phyloP scores from a whole-genome alignment of 2,113 vertebrate genomes.

The Lepidothrix coronata region DNA sequence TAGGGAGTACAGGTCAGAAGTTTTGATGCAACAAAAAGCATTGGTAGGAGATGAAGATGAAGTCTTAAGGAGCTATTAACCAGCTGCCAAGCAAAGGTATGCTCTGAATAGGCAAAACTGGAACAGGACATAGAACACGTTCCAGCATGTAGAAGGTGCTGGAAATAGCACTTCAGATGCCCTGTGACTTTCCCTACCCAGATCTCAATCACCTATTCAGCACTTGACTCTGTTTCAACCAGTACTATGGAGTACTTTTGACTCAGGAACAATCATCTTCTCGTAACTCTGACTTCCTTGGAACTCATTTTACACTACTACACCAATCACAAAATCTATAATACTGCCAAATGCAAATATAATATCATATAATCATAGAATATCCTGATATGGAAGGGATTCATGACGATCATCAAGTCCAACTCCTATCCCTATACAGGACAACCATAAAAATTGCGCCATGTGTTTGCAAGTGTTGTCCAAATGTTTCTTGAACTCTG shows the following conservation, averaged over 20 bases:
- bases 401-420: neutral
- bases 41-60: neutral
- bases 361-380: neutral
- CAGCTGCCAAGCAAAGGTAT: neutral
- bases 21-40: neutral
- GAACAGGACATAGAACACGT: neutral
- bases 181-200: neutral
- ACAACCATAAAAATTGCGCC: neutral
- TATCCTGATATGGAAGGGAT: neutral
- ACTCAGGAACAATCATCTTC: neutral
- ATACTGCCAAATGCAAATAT: neutral
- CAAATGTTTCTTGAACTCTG: neutral
- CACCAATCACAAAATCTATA: neutral
- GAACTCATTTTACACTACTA: neutral
- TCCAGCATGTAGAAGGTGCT: neutral
- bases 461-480: neutral
- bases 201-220: neutral
- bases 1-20: neutral
- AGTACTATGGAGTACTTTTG: neutral
- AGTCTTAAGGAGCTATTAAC: neutral
- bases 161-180: neutral
- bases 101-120: neutral
- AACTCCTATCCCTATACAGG: neutral
- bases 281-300: neutral
- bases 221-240: neutral